Evolutionary conservation across 2,797 vertebrate genomes (phyloP), one percentile per base, ranked within the genome.

Genomic region (Falco columbarius): DNA sequence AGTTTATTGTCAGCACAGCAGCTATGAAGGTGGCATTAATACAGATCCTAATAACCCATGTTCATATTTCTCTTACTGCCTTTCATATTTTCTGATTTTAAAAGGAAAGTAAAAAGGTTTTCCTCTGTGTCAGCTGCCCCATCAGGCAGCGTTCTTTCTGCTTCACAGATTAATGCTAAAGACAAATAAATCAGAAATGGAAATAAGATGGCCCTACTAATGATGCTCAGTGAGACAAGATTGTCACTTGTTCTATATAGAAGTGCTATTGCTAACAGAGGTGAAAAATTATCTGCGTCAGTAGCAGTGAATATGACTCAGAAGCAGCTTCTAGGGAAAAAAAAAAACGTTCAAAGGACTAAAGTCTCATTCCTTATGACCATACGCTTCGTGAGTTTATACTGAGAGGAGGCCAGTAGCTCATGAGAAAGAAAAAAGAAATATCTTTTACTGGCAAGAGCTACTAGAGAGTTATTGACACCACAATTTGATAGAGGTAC

Each of bases 161-260:
- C 86, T 87, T 90, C 65, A 80, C 12, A 71, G 61, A 34, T 56
- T 59, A 91, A 81, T 47, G 18, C 23, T 65, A 23, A 86, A 80
- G 47, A 58, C 23, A 96, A 93, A 84, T 81, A 89, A 89, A 58
- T 84, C 70, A 65, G 59, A 86, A 81, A 85, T 76, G 61, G 63
- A 94, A 95, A 77, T 90, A 80, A 79, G 42, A 27, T 27, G 26
- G 20, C n/a, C 55, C 34, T 65, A 47, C 49, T 82, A 62, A 12
- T 32, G n/a, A 30, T 61, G 34, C 20, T 91, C 42, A 61, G 47
- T 18, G 44, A 95, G 67, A 91, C 3, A 13, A 66, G 70, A 34
- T 22, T 36, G 30, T 63, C 59, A 46, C 52, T 95, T 0, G 0
- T 56, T 91, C 71, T 86, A 9, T n/a, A 47, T 36, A 44, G 27